Conservation (phyloP, 92 coral and sea anemone species). For the Hydrozoanthus gracilis region DNA sequence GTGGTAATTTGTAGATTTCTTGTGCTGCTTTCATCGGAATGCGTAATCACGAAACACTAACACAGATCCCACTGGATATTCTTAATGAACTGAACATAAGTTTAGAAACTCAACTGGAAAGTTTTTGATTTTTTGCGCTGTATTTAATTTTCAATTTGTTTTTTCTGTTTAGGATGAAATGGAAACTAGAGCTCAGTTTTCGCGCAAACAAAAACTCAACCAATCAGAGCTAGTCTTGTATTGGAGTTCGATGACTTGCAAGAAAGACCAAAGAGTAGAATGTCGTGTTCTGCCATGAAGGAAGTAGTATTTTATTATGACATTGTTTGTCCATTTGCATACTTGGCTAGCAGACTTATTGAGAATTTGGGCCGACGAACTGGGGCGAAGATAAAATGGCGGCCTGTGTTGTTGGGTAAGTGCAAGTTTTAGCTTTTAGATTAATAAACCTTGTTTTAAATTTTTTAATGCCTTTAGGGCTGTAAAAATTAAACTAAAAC, state of each 20-base stretch:
- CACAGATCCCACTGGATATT: neutral
- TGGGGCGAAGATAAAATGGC: conserved; percentile 89
- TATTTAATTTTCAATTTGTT: neutral
- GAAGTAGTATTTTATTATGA: conserved; percentile 93
- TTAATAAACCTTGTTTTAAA: no score
- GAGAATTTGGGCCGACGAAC: conserved; percentile 84
- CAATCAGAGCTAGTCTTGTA: conserved; percentile 14
- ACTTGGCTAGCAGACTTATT: conserved; percentile 86
- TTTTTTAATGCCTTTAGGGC: no score
- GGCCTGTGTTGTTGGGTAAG: conserved; percentile 92
- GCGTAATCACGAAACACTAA: neutral
- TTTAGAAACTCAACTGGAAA: neutral
- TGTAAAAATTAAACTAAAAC: no score
- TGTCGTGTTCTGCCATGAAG: conserved; percentile 79
- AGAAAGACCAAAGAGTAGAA: neutral
- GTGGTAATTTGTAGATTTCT: neutral
- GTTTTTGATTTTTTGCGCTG: neutral
- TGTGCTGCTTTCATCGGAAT: neutral
- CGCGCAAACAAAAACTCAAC: conserved; percentile 2
- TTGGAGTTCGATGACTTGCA: neutral
- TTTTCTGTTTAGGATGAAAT: neutral
- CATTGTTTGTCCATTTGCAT: conserved; percentile 97
- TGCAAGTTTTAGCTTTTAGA: no score
- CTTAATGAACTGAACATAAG: neutral
- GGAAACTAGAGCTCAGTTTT: conserved; percentile 15